Evolutionary conservation across 92 coral and sea anemone species (phyloP).

Genomic region (Bergia puertoricense): DNA sequence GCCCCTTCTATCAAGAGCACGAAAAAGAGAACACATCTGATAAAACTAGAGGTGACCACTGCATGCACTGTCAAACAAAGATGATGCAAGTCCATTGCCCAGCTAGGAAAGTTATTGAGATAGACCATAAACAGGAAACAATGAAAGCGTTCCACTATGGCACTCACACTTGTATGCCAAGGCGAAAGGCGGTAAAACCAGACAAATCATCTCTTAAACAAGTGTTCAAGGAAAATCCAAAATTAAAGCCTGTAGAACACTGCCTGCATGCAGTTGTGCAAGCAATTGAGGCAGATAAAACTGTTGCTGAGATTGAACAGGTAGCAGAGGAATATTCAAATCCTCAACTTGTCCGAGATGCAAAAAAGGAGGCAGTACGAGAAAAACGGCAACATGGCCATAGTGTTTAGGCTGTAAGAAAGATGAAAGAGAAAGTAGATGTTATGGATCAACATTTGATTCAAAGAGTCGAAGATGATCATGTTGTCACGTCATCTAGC

Average conservation of each 20-base stretch:
- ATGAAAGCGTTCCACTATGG: neutral
- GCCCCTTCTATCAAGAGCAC: too few relatives aligned
- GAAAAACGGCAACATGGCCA: constrained; percentile 38
- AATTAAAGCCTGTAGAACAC: constrained; percentile 13
- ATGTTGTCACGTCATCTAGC: constrained; percentile 27
- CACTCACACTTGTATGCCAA: neutral
- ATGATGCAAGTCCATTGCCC: neutral
- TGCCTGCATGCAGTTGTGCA: constrained; percentile 22
- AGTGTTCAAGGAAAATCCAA: neutral
- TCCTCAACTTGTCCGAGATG: constrained; percentile 24
- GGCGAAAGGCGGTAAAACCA: neutral
- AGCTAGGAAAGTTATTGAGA: too few relatives aligned
- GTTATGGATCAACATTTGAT: constrained; percentile 5
- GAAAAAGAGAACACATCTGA: too few relatives aligned
- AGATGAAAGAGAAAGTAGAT: constrained; percentile 1
- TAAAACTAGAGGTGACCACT: neutral
- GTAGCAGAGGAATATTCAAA: constrained; percentile 26
- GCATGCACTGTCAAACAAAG: neutral
- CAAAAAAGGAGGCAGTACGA: constrained; percentile 22
- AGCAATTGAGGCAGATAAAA: constrained; percentile 18
- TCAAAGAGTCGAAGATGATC: neutral
- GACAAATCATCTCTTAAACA: constrained; percentile 2
- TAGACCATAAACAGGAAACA: neutral
- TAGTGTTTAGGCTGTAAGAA: constrained; percentile 12
- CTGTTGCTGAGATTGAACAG: constrained; percentile 7